phyloP scores from a whole-genome alignment of 2,113 vertebrate genomes.

The Salvelinus namaycush region DNA sequence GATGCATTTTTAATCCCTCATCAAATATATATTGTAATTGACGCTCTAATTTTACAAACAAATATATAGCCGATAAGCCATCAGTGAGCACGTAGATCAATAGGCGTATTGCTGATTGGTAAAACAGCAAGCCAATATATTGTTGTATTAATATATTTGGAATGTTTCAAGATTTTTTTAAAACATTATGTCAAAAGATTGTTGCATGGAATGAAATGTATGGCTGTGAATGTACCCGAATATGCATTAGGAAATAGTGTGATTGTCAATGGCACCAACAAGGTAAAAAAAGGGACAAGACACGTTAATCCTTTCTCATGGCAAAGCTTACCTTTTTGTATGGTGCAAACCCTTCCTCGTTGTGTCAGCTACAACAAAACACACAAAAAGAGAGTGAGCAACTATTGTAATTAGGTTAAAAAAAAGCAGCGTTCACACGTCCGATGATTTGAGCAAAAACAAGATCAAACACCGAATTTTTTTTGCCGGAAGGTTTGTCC shows the following conservation, averaged over 20 bases:
- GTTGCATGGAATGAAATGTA: no score
- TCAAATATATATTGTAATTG: neutral
- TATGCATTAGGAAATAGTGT: no score
- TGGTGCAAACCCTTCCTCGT: constrained; percentile 15
- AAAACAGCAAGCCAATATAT: no score
- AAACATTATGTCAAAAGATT: no score
- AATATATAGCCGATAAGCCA: neutral
- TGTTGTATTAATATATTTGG: no score
- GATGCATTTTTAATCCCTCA: neutral
- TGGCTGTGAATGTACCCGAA: no score
- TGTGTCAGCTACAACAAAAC: neutral
- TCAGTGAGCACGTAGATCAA: no score
- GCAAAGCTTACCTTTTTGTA: constrained; percentile 1
- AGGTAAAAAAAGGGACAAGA: no score
- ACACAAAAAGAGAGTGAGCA: neutral
- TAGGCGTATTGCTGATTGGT: neutral
- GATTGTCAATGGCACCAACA: no score
- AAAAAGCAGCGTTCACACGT: neutral
- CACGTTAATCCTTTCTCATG: no score
- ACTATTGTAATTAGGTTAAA: neutral
- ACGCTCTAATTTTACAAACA: constrained; percentile 3
- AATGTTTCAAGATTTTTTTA: no score
- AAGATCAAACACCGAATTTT: constrained; percentile 39
- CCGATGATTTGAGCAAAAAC: constrained; percentile 18
- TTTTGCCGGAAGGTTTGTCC: constrained; percentile 48